Evolutionary conservation across 1,140 invertebrate genomes (phyloP), one percentile per base, ranked within the genome.

Genomic region (Rhopalosiphum padi): DNA sequence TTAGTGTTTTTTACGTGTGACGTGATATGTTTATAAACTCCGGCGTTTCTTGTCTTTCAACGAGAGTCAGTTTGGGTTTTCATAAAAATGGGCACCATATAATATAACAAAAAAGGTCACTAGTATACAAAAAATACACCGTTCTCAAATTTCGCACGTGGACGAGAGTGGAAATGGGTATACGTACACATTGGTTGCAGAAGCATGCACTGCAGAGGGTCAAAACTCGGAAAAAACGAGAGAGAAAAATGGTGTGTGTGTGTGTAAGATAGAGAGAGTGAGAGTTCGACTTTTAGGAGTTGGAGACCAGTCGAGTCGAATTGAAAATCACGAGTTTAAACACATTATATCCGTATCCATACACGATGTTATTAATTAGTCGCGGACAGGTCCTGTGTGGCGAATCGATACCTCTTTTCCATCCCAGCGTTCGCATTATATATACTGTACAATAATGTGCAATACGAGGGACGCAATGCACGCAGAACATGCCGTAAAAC

Each of bases 331-430:
- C 87, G 46, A 88, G 87, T 22, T 48, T 51, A 48, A 88, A n/a
- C n/a, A 9, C n/a, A n/a, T 23, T 30, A 35, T 48, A 23, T 51
- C 30, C 30, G 87, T 88, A 30, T 88, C 6, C 22, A 48, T 48
- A 48, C 46, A 35, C 30, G 18, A 35, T 35, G 87, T 88, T 88
- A 88, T 88, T 88, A 88, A 88, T 88, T 55, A 90, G 88, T 90
- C 51, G 88, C 88, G 51, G 88, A 90, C 88, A 55, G 48, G 35
- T 37, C 51, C 87, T 48, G n/a, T 48, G n/a, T 22, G n/a, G 46
- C 87, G n/a, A 88, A 88, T 88, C 87, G 87, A 88, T 88, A 88
- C 43, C 46, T 30, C 48, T 48, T 41, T 41, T 22, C 86, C 35
- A 30, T 30, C 9, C 25, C 25, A 22, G 11, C 37, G 22, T 15